A percentile compares a stretch with the other conserved stretches of the same genome.
These are phyloP conservation scores for Apis cerana DNA, from an alignment of 1,140 invertebrate genomes.

Conservation along the genomic window DNA sequence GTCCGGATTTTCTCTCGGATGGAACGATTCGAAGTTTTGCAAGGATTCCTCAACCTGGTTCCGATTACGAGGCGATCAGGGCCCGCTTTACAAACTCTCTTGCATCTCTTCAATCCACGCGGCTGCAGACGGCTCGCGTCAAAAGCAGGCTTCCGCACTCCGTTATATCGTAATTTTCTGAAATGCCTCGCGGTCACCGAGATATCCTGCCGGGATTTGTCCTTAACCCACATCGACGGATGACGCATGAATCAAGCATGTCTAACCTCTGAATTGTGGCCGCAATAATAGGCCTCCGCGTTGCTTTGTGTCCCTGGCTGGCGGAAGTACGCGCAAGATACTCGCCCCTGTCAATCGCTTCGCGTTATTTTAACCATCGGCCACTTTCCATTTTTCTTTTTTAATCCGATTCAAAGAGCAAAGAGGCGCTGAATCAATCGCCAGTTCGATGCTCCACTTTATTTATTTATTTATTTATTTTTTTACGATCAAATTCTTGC, in stretches of 20 bases:
- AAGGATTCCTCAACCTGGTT: conserved; percentile 15
- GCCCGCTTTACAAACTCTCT: background rate
- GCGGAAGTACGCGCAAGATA: conserved; percentile 14
- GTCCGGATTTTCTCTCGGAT: background rate
- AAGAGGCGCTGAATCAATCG: too few species aligned
- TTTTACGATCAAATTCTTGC: too few species aligned
- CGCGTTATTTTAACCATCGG: background rate
- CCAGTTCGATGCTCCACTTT: background rate
- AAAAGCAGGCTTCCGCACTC: conserved; percentile 2
- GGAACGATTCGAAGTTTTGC: background rate
- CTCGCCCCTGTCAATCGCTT: background rate
- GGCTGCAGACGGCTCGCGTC: background rate
- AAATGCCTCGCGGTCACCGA: conserved; percentile 28
- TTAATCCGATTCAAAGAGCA: background rate
- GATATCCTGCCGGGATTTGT: conserved; percentile 31
- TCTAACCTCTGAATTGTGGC: conserved; percentile 26
- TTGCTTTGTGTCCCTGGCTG: conserved; percentile 9
- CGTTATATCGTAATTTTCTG: conserved; percentile 29
- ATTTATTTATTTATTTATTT: background rate
- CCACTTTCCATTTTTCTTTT: background rate
- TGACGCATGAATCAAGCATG: conserved; percentile 32
- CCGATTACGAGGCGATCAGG: conserved; percentile 23
- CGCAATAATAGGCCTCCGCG: conserved; percentile 8
- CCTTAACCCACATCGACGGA: conserved; percentile 56
- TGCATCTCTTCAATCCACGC: background rate